phyloP scores from a whole-genome alignment of 2,113 vertebrate species.

The Lophius piscatorius region DNA sequence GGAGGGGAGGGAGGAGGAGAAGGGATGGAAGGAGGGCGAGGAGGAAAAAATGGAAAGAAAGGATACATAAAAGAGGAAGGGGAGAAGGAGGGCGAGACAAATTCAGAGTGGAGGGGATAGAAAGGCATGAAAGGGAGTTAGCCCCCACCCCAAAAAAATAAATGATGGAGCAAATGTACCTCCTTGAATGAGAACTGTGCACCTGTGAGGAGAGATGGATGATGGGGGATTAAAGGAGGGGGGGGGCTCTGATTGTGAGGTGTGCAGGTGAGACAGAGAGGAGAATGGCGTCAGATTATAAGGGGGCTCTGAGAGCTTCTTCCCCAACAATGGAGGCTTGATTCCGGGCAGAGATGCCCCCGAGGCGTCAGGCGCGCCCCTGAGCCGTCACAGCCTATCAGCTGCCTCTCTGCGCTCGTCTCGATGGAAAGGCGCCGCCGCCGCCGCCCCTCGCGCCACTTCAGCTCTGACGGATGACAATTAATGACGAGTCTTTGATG shows the following conservation, averaged over 20 bases:
- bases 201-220: constrained; percentile 67
- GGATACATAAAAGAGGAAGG: constrained; percentile 19
- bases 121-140: constrained; percentile 26
- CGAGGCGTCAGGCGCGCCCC: constrained; percentile 58
- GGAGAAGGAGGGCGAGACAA: constrained; percentile 28
- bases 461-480: constrained; percentile 73
- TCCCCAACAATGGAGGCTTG: constrained; percentile 74
- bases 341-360: constrained; percentile 68
- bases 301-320: constrained; percentile 67
- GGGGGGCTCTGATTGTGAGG: constrained; percentile 43
- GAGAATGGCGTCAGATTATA: constrained; percentile 77
- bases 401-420: constrained; percentile 32
- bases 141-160: constrained; percentile 12
- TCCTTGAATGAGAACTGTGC: constrained; percentile 39
- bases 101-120: constrained; percentile 37
- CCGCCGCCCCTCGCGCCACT: constrained; percentile 37
- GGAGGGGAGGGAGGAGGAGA: constrained; percentile 33
- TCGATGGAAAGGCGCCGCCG: constrained; percentile 37
- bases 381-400: constrained; percentile 69
- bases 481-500: constrained; percentile 71
- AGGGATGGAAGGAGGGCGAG: constrained; percentile 41
- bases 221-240: constrained; percentile 42
- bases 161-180: constrained; percentile 18
- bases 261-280: constrained; percentile 71
- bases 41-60: constrained; percentile 43